A percentile compares a stretch with the other conserved stretches of the same genome.
Evolutionary conservation across 2,797 vertebrate genomes (phyloP).

Genomic region (Vireo griseus): DNA sequence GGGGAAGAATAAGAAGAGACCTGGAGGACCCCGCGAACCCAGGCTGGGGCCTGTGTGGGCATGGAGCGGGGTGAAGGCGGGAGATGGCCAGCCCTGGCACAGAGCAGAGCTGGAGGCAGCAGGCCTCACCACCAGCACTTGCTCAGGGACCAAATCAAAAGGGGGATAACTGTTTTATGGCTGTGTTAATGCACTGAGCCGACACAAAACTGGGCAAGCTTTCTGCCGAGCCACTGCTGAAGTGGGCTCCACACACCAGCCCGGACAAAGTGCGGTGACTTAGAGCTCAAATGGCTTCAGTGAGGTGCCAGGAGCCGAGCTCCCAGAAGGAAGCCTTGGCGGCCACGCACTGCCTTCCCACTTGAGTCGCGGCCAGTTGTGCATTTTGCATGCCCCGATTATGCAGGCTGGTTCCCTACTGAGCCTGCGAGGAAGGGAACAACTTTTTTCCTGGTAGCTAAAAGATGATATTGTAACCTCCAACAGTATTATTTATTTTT

Average conservation of each 20-base stretch:
- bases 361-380: constrained; percentile 44
- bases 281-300: constrained; percentile 48
- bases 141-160: constrained; percentile 43
- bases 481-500: constrained; percentile 24
- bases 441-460: constrained; percentile 11
- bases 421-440: neutral
- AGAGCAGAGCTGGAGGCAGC: neutral
- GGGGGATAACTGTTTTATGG: constrained; percentile 51
- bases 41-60: neutral
- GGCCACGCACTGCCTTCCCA: neutral
- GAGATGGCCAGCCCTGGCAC: neutral
- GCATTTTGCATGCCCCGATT: constrained; percentile 32
- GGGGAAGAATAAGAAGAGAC: neutral
- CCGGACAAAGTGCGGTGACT: constrained; percentile 18
- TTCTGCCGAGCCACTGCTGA: constrained; percentile 3
- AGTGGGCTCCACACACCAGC: neutral
- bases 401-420: neutral
- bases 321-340: constrained; percentile 54
- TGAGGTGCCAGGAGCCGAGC: constrained; percentile 34
- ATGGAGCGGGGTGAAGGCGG: neutral
- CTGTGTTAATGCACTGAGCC: constrained; percentile 38
- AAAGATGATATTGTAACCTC: constrained; percentile 34
- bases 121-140: neutral
- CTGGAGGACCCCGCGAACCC: neutral
- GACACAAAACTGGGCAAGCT: constrained; percentile 48